phyloP scores from a whole-genome alignment of 2,113 vertebrate species.

The Chaenocephalus aceratus region DNA sequence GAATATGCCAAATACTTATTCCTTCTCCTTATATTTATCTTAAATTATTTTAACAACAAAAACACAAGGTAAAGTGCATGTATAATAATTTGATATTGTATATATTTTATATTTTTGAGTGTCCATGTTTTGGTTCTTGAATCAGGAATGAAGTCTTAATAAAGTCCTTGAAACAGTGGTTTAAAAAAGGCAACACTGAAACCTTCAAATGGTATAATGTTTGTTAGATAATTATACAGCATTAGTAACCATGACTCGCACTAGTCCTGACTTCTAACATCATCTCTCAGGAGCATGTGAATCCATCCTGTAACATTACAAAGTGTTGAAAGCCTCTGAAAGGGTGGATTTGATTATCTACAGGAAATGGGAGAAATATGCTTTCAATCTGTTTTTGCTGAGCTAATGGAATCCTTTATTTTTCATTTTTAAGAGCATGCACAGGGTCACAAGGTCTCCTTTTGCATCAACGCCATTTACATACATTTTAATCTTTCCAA shows the following conservation, averaged over 20 bases:
- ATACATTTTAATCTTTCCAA: neutral
- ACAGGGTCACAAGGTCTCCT: neutral
- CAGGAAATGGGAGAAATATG: neutral
- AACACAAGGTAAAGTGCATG: too few species aligned
- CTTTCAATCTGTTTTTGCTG: constrained; percentile 5
- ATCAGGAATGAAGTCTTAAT: too few species aligned
- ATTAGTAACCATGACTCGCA: neutral
- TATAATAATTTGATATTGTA: too few species aligned
- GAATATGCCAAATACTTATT: too few species aligned
- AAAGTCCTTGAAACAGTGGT: too few species aligned
- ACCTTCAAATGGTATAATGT: neutral
- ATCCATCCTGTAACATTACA: constrained; percentile 3
- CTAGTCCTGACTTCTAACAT: neutral
- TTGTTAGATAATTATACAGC: neutral
- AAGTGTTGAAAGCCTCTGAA: neutral
- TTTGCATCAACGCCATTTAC: accelerated
- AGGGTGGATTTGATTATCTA: constrained; percentile 7
- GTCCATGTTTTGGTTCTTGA: too few species aligned
- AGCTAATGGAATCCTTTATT: neutral
- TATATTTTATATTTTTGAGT: too few species aligned
- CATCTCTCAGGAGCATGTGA: neutral
- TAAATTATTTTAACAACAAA: too few species aligned
- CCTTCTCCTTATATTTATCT: too few species aligned
- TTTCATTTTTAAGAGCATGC: neutral
- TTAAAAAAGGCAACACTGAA: neutral